phyloP scores from a whole-genome alignment of 2,888 invertebrate species.

The Rhyacophila evoluta region DNA sequence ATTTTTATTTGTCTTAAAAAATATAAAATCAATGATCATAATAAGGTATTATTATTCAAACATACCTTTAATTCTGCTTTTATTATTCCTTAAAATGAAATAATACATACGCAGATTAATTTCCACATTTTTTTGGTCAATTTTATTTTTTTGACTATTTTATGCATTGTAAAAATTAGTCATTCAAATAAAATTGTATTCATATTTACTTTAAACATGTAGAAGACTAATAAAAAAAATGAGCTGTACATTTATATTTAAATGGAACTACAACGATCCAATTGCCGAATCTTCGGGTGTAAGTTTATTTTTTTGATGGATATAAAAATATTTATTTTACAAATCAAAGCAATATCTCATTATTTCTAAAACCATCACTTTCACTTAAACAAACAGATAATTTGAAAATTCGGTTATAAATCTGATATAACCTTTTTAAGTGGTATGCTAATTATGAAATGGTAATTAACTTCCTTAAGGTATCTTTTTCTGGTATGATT shows the following conservation, averaged over 20 bases:
- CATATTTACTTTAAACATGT: too few species aligned
- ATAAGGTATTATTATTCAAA: neutral
- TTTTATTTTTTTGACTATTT: neutral
- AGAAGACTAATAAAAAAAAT: neutral
- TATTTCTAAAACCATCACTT: too few species aligned
- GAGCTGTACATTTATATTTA: neutral
- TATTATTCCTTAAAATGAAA: neutral
- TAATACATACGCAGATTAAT: neutral
- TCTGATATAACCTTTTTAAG: too few species aligned
- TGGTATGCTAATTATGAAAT: too few species aligned
- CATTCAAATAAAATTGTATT: too few species aligned
- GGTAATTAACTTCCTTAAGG: too few species aligned
- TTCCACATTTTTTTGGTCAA: neutral
- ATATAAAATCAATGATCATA: neutral
- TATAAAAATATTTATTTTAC: neutral
- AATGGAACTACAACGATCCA: conserved; percentile 11
- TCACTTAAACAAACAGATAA: too few species aligned
- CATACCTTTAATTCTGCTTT: neutral
- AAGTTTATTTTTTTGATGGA: too few species aligned
- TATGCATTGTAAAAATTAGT: neutral
- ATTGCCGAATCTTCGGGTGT: too few species aligned
- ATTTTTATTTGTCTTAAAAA: neutral
- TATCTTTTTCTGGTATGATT: too few species aligned
- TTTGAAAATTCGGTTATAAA: too few species aligned
- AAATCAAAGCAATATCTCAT: neutral